These are phyloP conservation scores for Gasteruption jaculator DNA, from an alignment of 2,888 invertebrate genomes.

Conservation along the genomic window DNA sequence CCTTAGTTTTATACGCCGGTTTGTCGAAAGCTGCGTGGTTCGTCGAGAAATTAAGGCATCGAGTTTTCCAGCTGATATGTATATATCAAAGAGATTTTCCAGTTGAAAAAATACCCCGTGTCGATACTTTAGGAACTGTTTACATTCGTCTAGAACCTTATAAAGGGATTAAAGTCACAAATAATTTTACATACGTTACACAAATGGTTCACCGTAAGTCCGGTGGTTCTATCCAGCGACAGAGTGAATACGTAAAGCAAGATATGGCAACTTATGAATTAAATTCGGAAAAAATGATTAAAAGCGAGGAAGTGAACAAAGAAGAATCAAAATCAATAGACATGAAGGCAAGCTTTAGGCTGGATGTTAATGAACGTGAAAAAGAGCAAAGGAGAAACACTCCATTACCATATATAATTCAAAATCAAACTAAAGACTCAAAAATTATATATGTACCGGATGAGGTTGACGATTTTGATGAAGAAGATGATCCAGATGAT, in stretches of 20 bases:
- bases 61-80: slow-evolving; percentile 37
- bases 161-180: slow-evolving; percentile 13
- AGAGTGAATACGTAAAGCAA: slow-evolving; percentile 35
- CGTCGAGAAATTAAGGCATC: slow-evolving; percentile 34
- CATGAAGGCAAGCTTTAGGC: slow-evolving; percentile 40
- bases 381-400: slow-evolving; percentile 41
- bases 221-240: slow-evolving; percentile 33
- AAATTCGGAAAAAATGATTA: slow-evolving; percentile 25
- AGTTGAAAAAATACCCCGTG: slow-evolving; percentile 31
- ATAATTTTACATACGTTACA: slow-evolving; percentile 29
- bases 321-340: slow-evolving; percentile 26
- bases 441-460: slow-evolving; percentile 74
- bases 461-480: slow-evolving; percentile 77
- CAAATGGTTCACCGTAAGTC: slow-evolving; percentile 33
- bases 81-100: slow-evolving; percentile 39
- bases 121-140: slow-evolving; percentile 41
- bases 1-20: slow-evolving; percentile 36
- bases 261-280: slow-evolving; percentile 32
- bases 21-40: slow-evolving; percentile 33
- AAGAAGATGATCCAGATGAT: slow-evolving; percentile 83
- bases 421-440: slow-evolving; percentile 28
- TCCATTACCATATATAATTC: slow-evolving; percentile 38
- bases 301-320: slow-evolving; percentile 11
- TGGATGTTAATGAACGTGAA: slow-evolving; percentile 42
- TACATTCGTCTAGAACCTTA: slow-evolving; percentile 35